A percentile compares a stretch with the other conserved stretches of the same genome.
phyloP scores from a whole-genome alignment of 2,113 vertebrate species.

The Manacus vitellinus region DNA sequence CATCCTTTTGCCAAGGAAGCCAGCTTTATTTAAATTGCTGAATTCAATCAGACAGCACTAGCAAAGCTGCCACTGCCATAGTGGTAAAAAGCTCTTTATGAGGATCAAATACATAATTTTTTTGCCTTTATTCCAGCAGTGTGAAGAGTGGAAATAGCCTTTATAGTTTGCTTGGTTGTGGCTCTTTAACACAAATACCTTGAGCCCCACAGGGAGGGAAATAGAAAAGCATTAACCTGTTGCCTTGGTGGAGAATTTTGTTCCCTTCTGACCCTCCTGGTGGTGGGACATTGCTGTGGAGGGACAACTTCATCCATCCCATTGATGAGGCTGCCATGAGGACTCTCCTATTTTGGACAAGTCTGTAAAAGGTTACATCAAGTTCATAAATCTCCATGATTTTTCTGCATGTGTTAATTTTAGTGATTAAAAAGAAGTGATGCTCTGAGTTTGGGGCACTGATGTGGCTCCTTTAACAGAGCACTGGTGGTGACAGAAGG shows the following conservation, averaged over 20 bases:
- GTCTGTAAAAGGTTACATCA: not conserved
- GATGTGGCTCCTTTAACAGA: not conserved
- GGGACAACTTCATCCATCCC: not conserved
- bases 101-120: not conserved
- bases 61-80: not conserved
- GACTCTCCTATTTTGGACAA: not conserved
- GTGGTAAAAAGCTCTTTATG: not conserved
- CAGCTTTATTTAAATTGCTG: not conserved
- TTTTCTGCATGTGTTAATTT: not conserved
- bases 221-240: not conserved
- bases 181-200: not conserved
- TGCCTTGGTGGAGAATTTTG: not conserved
- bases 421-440: not conserved
- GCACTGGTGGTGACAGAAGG: rapidly evolving
- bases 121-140: not conserved
- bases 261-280: not conserved
- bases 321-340: rapidly evolving
- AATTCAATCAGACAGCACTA: not conserved
- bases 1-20: not conserved
- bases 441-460: not conserved
- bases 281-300: not conserved
- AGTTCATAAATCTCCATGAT: not conserved
- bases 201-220: not conserved
- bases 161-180: not conserved
- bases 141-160: not conserved